phyloP scores from a whole-genome alignment of 35 echinoderm and acorn worm genomes.

The Ptychodera flava region DNA sequence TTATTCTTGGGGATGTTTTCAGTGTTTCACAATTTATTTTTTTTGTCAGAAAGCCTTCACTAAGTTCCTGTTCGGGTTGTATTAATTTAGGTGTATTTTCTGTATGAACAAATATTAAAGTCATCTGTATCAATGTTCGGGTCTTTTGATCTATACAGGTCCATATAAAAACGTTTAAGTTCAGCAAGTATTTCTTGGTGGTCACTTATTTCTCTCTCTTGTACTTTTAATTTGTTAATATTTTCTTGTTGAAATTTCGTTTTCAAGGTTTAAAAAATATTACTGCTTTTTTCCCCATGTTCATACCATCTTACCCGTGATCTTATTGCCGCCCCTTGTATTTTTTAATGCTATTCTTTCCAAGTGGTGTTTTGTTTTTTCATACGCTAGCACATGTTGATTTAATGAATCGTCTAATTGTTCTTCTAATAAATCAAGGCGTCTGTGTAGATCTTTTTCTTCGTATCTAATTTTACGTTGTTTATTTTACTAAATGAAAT shows the following conservation, averaged over 20 bases:
- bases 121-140: neutral
- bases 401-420: neutral
- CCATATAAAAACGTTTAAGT: slow-evolving; percentile 15
- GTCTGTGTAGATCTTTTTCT: neutral
- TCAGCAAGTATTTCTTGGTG: neutral
- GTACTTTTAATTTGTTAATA: slow-evolving; percentile 5
- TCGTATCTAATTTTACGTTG: neutral
- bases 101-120: slow-evolving; percentile 3
- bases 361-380: neutral
- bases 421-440: neutral
- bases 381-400: neutral
- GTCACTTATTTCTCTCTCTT: slow-evolving; percentile 1
- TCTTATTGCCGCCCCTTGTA: neutral
- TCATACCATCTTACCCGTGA: slow-evolving; percentile 15
- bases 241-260: slow-evolving; percentile 4
- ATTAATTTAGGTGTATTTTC: neutral
- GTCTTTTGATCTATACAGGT: slow-evolving; percentile 3
- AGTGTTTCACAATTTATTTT: no score
- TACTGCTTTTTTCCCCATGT: slow-evolving; percentile 11
- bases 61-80: neutral
- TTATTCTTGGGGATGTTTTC: no score
- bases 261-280: neutral
- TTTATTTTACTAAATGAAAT: neutral
- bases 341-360: neutral
- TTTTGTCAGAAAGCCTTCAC: neutral